A percentile compares a stretch with the other conserved stretches of the same genome.
These are phyloP conservation scores for Chaetodon trifascialis DNA, from an alignment of 2,113 vertebrate genomes.

Conservation along the genomic window DNA sequence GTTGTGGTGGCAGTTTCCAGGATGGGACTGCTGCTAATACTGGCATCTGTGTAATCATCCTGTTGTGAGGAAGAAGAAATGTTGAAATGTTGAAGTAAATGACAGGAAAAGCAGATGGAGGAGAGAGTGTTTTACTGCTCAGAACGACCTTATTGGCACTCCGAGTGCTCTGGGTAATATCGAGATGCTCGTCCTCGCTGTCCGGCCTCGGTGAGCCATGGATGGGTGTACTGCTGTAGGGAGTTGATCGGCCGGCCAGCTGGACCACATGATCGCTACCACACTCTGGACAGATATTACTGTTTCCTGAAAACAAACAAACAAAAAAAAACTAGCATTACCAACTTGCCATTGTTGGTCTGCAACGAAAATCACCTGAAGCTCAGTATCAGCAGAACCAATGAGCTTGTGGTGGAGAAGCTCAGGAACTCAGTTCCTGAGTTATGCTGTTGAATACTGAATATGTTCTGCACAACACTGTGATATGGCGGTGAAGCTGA, in stretches of 20 bases:
- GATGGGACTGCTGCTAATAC: slow-evolving; percentile 42
- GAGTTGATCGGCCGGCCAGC: slow-evolving; percentile 73
- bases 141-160: slow-evolving; percentile 59
- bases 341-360: no score
- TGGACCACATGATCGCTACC: slow-evolving; percentile 93
- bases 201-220: neutral
- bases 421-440: no score
- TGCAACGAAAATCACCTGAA: no score
- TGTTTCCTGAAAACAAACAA: slow-evolving; percentile 46
- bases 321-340: neutral
- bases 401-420: no score
- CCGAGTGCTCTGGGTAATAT: slow-evolving; percentile 26
- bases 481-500: no score
- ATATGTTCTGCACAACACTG: no score
- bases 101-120: neutral
- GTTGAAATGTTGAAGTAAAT: neutral
- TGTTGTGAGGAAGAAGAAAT: neutral
- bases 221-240: slow-evolving; percentile 81
- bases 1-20: slow-evolving; percentile 1
- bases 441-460: no score
- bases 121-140: neutral
- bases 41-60: slow-evolving; percentile 47
- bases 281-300: slow-evolving; percentile 88
- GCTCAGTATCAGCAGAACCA: no score
- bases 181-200: slow-evolving; percentile 38